Evolutionary conservation across 1,140 invertebrate genomes (phyloP), one percentile per base, ranked within the genome.

Genomic region (Centruroides vittatus): DNA sequence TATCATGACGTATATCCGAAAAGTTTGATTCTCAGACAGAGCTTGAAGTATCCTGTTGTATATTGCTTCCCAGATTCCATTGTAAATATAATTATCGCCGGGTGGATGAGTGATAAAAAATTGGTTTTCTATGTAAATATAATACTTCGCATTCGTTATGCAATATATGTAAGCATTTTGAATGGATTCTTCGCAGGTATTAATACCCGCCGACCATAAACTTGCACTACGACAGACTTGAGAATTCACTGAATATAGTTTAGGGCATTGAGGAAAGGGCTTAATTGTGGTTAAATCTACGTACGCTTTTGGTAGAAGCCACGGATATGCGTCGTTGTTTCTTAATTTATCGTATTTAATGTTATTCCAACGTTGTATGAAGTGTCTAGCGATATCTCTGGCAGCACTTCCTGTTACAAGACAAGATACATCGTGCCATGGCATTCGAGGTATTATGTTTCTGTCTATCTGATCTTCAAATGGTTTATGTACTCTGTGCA

Each of bases 61-160:
- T 5, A 98, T 72, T 0, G 87, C 84, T 69, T 90, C 85, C 1
- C 83, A 86, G 65, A 94, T 88, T 74, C 85, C 83, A 75, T 93
- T 93, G 62, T 80, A 78, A 0, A 92, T 87, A 56, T 74, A 78
- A 78, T 67, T 81, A 76, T 63, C 59, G 51, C 62, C 63, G 5
- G 76, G 81, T 58, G 88, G 75, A 66, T 75, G 69, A 0, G 88
- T 88, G 64, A 98, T 95, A 71, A 96, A 98, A 78, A 99, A 98
- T 77, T 99, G 95, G 78, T 99, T 98, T 70, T 98, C 93, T 59
- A 98, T 96, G 70, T 97, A 97, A 65, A 97, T 82, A 71, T 89
- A 96, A 75, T 95, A 88, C 72, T 94, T 85, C 0, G 94, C 86
- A 67, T 86, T 84, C n/a, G 84, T 86, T 61, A 99, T 99, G 3